Evolutionary conservation across 2,888 invertebrate species (phyloP), one percentile per base, ranked within the genome.

Genomic region (Lochmaea crataegi): DNA sequence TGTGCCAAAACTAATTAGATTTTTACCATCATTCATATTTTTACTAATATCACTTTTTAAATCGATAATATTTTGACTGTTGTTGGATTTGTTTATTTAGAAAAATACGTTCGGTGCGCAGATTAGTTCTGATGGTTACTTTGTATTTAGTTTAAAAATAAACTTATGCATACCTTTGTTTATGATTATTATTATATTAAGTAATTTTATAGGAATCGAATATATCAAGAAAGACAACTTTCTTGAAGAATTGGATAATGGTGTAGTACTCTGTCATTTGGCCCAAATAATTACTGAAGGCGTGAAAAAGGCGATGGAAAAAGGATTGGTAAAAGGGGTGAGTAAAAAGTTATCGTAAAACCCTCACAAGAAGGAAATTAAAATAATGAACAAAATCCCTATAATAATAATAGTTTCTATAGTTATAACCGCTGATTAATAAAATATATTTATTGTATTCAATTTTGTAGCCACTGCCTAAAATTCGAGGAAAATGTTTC

Each of bases 221-320:
- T 92, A 94, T 84, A 88, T 96, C 79, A 92, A 90, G 1, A 92
- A 94, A 2, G 93, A 94, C 78, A 95, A 94, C 85, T 94, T 96
- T 83, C 90, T 96, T 85, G 92, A 93, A 79, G 92, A 92, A 75
- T 86, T 96, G 85, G 96, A 96, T 87, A 95, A 94, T 84, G 96
- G 96, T 57, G 94, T 92, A 1, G 90, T 94, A 79, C 88, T 96
- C 66, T 96, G 95, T 85, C 93, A 93, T 84, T 89, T 96, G 83
- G 95, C 94, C 0, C 91, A 92, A 81, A 89, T 94, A 78, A 94
- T 96, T 77, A 93, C 94, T 84, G 92, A 92, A 80, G 91, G 91
- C 78, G 95, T 95, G 12, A 89, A 92, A 81, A 90, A 91, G 66
- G 91, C 92, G 18, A 86, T 92, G 41, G 90, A 91, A 78, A 88